phyloP scores from a whole-genome alignment of 2,888 invertebrate genomes.

The Ceraclea dissimilis region DNA sequence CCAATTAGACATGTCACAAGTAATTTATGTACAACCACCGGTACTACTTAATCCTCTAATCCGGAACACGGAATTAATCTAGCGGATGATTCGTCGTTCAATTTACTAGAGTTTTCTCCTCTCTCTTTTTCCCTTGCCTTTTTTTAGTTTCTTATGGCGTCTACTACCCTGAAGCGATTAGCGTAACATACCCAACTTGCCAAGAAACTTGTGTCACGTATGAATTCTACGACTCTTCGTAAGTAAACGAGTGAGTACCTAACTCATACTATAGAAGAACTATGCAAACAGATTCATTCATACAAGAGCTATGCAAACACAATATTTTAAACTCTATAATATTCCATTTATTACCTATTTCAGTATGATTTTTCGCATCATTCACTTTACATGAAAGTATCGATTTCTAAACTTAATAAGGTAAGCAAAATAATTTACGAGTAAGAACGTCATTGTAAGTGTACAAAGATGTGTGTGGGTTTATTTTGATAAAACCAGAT shows the following conservation, averaged over 20 bases:
- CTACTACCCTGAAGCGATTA: conserved; percentile 19
- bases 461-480: too few species aligned
- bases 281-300: too few species aligned
- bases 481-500: too few species aligned
- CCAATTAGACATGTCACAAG: conserved; percentile 23
- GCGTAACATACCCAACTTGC: conserved; percentile 12
- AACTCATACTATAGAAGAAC: too few species aligned
- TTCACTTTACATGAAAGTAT: background rate
- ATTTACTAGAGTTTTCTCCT: conserved; percentile 19
- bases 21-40: conserved; percentile 25
- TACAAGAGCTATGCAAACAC: too few species aligned
- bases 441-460: background rate
- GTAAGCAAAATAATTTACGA: background rate
- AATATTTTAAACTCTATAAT: conserved; percentile 6
- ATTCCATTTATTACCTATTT: too few species aligned
- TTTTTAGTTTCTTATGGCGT: background rate
- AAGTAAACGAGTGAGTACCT: background rate
- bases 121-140: conserved; percentile 2
- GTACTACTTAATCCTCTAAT: conserved; percentile 22
- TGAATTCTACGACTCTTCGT: conserved; percentile 15
- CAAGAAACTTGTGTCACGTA: conserved; percentile 21
- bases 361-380: conserved; percentile 1
- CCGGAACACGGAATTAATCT: conserved; percentile 22
- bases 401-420: background rate
- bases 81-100: conserved; percentile 25